Evolutionary conservation across 2,888 invertebrate genomes (phyloP).

Genomic region (Chirona hameri): DNA sequence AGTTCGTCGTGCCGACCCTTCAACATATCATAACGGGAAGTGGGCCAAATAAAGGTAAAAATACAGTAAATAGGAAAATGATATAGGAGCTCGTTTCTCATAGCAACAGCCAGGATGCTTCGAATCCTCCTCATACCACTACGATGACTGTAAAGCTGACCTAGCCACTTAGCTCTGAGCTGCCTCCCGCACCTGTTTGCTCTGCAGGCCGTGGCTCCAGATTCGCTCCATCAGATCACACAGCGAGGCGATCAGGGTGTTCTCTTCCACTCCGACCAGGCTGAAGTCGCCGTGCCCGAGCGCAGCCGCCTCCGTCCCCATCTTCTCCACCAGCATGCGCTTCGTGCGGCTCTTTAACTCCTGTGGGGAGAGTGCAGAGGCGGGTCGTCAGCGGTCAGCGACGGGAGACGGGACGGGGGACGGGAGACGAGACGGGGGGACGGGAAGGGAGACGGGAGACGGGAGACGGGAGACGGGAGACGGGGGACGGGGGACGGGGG

Average conservation of each 20-base stretch:
- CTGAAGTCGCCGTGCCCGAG: slow-evolving; percentile 78
- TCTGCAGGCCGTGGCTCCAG: slow-evolving; percentile 95
- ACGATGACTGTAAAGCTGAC: too few species aligned
- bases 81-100: too few species aligned
- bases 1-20: too few species aligned
- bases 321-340: slow-evolving; percentile 96
- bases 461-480: too few species aligned
- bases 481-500: too few species aligned
- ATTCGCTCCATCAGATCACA: slow-evolving; percentile 95
- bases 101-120: too few species aligned
- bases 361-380: slow-evolving; percentile 48
- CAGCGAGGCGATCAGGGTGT: slow-evolving; percentile 93
- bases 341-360: slow-evolving; percentile 94
- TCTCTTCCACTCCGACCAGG: slow-evolving; percentile 82
- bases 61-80: too few species aligned
- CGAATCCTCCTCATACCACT: too few species aligned
- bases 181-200: slow-evolving; percentile 63
- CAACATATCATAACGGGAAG: too few species aligned
- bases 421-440: too few species aligned
- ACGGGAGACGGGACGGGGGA: not conserved
- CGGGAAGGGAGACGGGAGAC: too few species aligned
- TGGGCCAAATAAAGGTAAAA: too few species aligned
- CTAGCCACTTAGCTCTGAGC: not conserved
- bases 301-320: slow-evolving; percentile 95
- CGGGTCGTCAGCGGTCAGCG: not conserved